These are phyloP conservation scores for Lithosia quadra DNA, from an alignment of 2,888 invertebrate genomes.

Conservation along the genomic window DNA sequence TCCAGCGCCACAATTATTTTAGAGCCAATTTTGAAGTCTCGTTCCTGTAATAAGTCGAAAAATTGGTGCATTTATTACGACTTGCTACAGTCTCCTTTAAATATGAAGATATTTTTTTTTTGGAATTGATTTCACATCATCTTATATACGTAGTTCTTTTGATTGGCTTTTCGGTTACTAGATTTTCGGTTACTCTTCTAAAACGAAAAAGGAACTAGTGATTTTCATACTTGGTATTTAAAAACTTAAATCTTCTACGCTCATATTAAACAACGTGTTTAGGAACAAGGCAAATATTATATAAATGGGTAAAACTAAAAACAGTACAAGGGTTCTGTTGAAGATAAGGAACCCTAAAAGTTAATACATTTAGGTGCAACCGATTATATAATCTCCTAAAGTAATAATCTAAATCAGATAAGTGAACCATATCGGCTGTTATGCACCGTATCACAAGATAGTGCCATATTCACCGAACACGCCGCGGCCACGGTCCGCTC, in stretches of 20 bases:
- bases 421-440: background rate
- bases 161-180: too few relatives aligned
- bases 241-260: background rate
- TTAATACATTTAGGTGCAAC: background rate
- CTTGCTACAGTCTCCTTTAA: background rate
- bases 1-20: conserved; percentile 5
- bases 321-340: background rate
- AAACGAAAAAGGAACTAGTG: background rate
- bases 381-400: background rate
- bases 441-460: background rate
- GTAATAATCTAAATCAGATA: conserved; percentile 3
- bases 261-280: too few relatives aligned
- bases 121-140: background rate
- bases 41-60: conserved; percentile 13
- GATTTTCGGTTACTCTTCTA: too few relatives aligned
- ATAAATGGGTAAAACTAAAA: too few relatives aligned
- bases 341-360: background rate
- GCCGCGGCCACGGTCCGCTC: background rate
- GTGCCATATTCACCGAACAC: background rate
- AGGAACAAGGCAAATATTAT: too few relatives aligned
- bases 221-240: background rate
- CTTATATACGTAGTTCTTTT: background rate
- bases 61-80: conserved; percentile 12
- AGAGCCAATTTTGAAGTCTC: conserved; percentile 9
- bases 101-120: background rate